These are phyloP conservation scores for Itoplectis maculator DNA, from an alignment of 2,888 invertebrate genomes.

Conservation along the genomic window DNA sequence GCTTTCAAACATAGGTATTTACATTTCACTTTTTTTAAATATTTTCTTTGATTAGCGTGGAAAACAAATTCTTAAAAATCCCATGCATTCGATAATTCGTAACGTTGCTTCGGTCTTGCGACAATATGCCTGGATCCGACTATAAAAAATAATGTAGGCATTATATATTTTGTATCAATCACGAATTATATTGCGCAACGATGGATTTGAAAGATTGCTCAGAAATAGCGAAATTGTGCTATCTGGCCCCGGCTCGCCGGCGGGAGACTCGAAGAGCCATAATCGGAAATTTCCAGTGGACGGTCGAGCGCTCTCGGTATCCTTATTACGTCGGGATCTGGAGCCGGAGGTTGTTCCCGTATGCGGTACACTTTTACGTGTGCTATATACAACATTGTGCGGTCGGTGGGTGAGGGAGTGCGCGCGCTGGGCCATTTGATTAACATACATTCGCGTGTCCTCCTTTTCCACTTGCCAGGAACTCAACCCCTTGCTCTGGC, in stretches of 20 bases:
- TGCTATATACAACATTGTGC: conserved; percentile 44
- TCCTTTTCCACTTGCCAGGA: conserved; percentile 64
- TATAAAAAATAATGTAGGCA: no score
- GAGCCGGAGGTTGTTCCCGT: conserved; percentile 43
- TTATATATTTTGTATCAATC: no score
- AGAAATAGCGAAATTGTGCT: conserved; percentile 5
- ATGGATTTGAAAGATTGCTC: background rate
- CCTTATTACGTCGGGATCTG: conserved; percentile 60
- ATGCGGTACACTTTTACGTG: background rate
- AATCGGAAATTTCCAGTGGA: conserved; percentile 59
- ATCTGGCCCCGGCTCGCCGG: background rate
- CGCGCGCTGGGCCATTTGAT: conserved; percentile 67
- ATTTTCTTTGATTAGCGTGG: no score
- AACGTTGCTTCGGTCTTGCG: no score
- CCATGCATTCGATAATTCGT: no score
- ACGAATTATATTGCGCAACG: background rate
- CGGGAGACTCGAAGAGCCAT: conserved; percentile 27
- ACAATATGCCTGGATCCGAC: no score
- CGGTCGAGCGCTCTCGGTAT: conserved; percentile 44
- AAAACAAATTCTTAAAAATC: no score
- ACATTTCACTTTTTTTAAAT: no score
- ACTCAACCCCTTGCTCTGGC: conserved; percentile 37
- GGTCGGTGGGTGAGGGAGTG: conserved; percentile 57
- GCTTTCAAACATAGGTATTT: background rate
- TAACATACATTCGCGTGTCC: conserved; percentile 71